These are phyloP conservation scores for Ptychoptera contaminata DNA, from an alignment of 2,888 invertebrate genomes.

Conservation along the genomic window DNA sequence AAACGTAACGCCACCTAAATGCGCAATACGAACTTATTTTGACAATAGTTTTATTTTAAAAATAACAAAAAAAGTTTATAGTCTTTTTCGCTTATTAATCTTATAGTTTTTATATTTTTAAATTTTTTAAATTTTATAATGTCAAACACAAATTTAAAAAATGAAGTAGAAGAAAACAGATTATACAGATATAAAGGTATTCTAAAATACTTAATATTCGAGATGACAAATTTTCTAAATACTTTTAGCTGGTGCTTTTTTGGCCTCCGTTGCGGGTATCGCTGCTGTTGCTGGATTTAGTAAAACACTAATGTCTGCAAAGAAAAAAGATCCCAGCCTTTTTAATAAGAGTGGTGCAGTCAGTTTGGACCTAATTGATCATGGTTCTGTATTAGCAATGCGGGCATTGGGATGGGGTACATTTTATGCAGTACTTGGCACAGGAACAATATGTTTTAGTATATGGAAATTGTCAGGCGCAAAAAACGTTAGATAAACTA, in stretches of 20 bases:
- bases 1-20: too few species aligned
- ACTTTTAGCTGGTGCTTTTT: slow-evolving; percentile 23
- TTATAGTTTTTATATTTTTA: too few species aligned
- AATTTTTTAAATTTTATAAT: too few species aligned
- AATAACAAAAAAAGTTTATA: too few species aligned
- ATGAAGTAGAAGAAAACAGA: not conserved
- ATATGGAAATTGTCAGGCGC: slow-evolving; percentile 85
- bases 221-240: not conserved
- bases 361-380: slow-evolving; percentile 48
- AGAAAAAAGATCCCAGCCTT: slow-evolving; percentile 61
- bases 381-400: slow-evolving; percentile 62
- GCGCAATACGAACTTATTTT: too few species aligned
- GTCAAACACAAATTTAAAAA: not conserved
- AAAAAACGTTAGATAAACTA: slow-evolving; percentile 44
- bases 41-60: too few species aligned
- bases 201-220: not conserved
- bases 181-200: not conserved
- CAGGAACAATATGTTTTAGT: slow-evolving; percentile 61
- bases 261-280: slow-evolving; percentile 38
- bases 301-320: slow-evolving; percentile 57
- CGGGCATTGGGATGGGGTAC: slow-evolving; percentile 81
- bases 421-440: slow-evolving; percentile 72
- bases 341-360: slow-evolving; percentile 57
- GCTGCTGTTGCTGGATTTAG: slow-evolving; percentile 72
- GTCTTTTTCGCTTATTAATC: too few species aligned